A percentile compares a stretch with the other conserved stretches of the same genome.
Conservation (phyloP, 2,888 invertebrate genomes). For the Spisula subtruncata region DNA sequence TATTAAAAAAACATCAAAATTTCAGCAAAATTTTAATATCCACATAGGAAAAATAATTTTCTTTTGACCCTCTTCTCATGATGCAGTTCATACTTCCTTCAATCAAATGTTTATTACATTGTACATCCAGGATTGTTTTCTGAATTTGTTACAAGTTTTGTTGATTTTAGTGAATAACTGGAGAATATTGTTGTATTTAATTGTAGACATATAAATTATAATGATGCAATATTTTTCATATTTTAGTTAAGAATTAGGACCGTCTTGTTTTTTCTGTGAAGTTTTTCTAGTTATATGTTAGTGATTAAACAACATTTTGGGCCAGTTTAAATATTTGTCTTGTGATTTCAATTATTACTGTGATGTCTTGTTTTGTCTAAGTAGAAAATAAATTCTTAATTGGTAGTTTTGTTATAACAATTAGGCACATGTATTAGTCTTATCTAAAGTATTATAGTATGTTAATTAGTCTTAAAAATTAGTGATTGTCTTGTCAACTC, state of each 20-base stretch:
- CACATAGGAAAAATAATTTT: too few species aligned
- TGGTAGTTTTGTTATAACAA: not conserved
- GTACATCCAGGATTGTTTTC: not conserved
- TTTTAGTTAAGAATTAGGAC: not conserved
- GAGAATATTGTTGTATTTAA: not conserved
- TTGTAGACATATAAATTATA: not conserved
- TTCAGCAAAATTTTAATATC: too few species aligned
- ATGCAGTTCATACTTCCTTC: too few species aligned
- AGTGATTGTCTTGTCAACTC: slow-evolving; percentile 7
- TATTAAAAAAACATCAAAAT: too few species aligned
- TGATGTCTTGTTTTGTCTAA: not conserved
- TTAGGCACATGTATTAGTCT: not conserved
- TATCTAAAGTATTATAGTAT: not conserved
- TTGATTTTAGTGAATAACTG: not conserved
- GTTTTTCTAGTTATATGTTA: not conserved
- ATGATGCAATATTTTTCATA: slow-evolving; percentile 12
- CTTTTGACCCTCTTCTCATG: too few species aligned
- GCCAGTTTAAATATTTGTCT: slow-evolving; percentile 22
- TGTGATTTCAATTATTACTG: not conserved
- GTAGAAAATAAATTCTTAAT: not conserved
- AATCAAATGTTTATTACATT: not conserved
- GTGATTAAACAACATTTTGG: not conserved
- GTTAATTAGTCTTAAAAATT: not conserved
- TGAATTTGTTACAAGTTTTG: not conserved
- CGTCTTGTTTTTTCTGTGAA: not conserved